Base-by-base conservation (phyloP, 2,888 invertebrate genomes). In the Parelbella ahira region DNA sequence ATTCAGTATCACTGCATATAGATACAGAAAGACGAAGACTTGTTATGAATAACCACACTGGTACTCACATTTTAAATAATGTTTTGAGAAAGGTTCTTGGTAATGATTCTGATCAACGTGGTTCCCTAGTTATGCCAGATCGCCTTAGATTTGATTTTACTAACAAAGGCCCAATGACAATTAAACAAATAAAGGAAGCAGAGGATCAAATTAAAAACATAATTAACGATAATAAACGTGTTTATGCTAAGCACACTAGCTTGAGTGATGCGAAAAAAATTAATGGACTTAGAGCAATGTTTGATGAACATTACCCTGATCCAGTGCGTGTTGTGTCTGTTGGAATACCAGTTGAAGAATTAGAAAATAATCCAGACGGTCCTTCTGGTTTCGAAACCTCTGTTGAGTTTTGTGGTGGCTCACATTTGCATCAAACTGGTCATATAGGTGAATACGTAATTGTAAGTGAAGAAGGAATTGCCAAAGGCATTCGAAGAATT, bases 31-130 rank as follows among this genome's bases (percentile, higher is more conserved):
- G 99, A 39, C 90, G 99, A 59, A 91, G 94, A 60, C 88, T 95
- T 15, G 91, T 99, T n/a, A 99, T 99, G 99, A 97, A 95, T 72
- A 99, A 99, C 84, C 98, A 99, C 82, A 95, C 99, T 24, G 98
- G 97, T 10, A 99, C 99, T 0, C 99, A 99, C 78, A 92, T 98
- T 24, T 89, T 99, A 6, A 99, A 99, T 87, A 97, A 94, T 82
- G 97, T 96, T 10, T 87, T 99, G 44, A 90, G 98, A 44, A 93
- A 93, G 71, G 97, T 98, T 11, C 89, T 99, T 23, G 94, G 96
- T 5, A 92, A 93, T 52, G 97, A 96, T 56, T 94, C 97, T 5
- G 98, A 99, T 74, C 99, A 99, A 80, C 93, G 94, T 64, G 99
- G 99, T 15, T 99, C 99, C 0, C 89, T 99, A 19, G 99, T 99